Percentiles rank a stretch among this genome's conserved stretches.
Evolutionary conservation across 2,797 vertebrate genomes (phyloP).

Genomic region (Peromyscus eremicus): DNA sequence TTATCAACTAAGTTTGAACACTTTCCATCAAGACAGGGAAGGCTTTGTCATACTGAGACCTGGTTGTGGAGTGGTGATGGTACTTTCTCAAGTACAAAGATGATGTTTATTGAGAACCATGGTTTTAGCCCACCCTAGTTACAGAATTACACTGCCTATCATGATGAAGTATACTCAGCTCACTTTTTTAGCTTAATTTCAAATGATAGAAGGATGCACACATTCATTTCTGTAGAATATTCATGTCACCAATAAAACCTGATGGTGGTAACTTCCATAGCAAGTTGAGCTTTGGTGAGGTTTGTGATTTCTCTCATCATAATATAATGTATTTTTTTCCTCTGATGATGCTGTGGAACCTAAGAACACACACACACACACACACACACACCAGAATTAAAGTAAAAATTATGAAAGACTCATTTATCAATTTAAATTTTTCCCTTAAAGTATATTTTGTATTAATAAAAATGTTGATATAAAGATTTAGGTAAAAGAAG

Average conservation of each 20-base stretch:
- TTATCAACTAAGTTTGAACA: background rate
- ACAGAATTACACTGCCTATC: background rate
- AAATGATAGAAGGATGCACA: background rate
- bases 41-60: background rate
- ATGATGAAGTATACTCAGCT: constrained; percentile 6
- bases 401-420: background rate
- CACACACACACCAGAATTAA: background rate
- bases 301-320: constrained; percentile 14
- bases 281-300: constrained; percentile 11
- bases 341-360: background rate
- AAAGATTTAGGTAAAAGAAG: background rate
- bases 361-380: background rate
- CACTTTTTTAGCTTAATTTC: constrained; percentile 32
- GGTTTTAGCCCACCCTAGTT: background rate
- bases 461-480: background rate
- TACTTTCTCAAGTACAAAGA: constrained; percentile 11
- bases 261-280: background rate
- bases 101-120: constrained; percentile 7
- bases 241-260: background rate
- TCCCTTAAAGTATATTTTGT: background rate
- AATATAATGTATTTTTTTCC: background rate
- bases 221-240: constrained; percentile 34
- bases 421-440: background rate
- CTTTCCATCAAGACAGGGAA: background rate
- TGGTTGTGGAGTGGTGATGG: background rate